A percentile compares a stretch with the other conserved stretches of the same genome.
These are phyloP conservation scores for Eupithecia pulchellata DNA, from an alignment of 2,888 invertebrate genomes.

Conservation along the genomic window DNA sequence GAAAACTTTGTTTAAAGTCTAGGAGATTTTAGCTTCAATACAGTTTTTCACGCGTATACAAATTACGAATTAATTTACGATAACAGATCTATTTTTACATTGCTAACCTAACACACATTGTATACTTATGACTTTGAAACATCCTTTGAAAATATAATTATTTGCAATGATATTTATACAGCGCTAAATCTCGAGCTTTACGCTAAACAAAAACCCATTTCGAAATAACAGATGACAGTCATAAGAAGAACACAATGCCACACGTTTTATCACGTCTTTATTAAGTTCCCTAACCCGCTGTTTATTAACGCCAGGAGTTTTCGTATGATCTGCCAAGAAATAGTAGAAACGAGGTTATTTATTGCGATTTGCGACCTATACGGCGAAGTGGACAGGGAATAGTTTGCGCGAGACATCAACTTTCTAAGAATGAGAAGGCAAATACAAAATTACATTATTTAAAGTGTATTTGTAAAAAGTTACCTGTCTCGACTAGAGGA, in stretches of 20 bases:
- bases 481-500: too few species aligned
- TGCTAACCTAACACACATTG: too few species aligned
- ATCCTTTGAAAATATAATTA: too few species aligned
- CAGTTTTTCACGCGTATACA: too few species aligned
- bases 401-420: neutral
- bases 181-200: neutral
- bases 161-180: too few species aligned
- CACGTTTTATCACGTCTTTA: slow-evolving; percentile 75
- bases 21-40: too few species aligned
- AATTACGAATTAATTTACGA: too few species aligned
- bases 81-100: too few species aligned
- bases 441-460: neutral
- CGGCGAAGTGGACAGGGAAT: neutral
- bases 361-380: neutral
- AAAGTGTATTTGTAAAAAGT: too few species aligned
- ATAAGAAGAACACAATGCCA: slow-evolving; percentile 63
- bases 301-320: slow-evolving; percentile 62
- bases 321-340: slow-evolving; percentile 5
- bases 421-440: neutral
- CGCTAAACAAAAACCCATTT: slow-evolving; percentile 26
- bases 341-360: neutral
- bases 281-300: slow-evolving; percentile 55
- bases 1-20: too few species aligned
- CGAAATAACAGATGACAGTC: slow-evolving; percentile 61
- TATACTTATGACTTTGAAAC: too few species aligned